phyloP scores from a whole-genome alignment of 2,113 vertebrate genomes.

The Seriola dumerili region DNA sequence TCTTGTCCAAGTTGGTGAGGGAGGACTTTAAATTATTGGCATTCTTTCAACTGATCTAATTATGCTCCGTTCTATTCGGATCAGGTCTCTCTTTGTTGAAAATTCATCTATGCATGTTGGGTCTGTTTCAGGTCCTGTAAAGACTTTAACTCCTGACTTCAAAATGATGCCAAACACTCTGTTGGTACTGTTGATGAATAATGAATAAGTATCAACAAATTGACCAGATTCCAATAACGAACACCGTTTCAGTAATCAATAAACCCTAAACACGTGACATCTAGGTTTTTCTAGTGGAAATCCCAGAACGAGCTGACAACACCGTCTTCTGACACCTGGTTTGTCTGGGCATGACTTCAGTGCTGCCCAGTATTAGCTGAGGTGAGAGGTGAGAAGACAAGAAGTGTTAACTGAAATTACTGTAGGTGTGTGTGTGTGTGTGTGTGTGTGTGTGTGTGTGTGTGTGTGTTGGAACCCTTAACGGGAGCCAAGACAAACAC shows the following conservation, averaged over 20 bases:
- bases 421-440: conserved; percentile 34
- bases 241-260: neutral
- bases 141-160: too few species aligned
- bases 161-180: too few species aligned
- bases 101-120: too few species aligned
- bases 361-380: conserved; percentile 6
- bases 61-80: neutral
- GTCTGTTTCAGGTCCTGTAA: too few species aligned
- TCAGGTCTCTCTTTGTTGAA: neutral
- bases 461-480: conserved; percentile 27
- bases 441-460: conserved; percentile 39
- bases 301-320: neutral
- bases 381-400: conserved; percentile 40
- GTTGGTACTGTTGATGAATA: too few species aligned
- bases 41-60: too few species aligned
- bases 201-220: neutral
- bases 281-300: neutral
- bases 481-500: conserved; percentile 73
- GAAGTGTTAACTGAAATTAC: conserved; percentile 50
- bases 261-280: neutral
- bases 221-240: neutral
- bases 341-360: neutral
- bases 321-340: neutral
- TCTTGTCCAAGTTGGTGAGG: neutral
- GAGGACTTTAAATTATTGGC: neutral